Evolutionary conservation across 2,888 invertebrate genomes (phyloP).

Genomic region (Zaprionus obscuricornis): DNA sequence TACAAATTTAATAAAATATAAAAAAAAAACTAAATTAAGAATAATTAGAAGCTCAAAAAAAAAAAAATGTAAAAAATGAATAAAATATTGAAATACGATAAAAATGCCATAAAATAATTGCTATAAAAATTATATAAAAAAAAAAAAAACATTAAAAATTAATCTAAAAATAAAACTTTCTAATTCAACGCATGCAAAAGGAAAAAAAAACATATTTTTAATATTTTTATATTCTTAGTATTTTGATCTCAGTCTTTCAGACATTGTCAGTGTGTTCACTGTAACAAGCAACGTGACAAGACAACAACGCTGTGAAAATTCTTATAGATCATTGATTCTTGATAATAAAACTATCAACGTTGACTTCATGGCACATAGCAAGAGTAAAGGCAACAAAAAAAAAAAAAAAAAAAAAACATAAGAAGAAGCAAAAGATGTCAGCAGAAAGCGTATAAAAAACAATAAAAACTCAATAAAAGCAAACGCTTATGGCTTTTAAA

Average conservation of each 20-base stretch:
- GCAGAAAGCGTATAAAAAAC: slow-evolving; percentile 64
- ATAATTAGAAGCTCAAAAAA: too few relatives aligned
- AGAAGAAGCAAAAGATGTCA: slow-evolving; percentile 7
- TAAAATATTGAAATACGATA: too few relatives aligned
- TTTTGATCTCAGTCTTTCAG: neutral
- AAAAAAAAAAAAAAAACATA: slow-evolving; percentile 1
- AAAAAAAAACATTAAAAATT: too few relatives aligned
- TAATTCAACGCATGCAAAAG: too few relatives aligned
- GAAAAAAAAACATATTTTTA: too few relatives aligned
- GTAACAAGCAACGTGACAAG: slow-evolving; percentile 46
- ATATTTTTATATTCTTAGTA: too few relatives aligned
- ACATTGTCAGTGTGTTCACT: slow-evolving; percentile 27
- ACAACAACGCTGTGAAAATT: slow-evolving; percentile 32
- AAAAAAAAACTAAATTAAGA: too few relatives aligned
- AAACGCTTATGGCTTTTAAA: slow-evolving; percentile 73
- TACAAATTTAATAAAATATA: too few relatives aligned
- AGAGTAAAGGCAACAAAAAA: slow-evolving; percentile 6
- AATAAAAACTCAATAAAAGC: slow-evolving; percentile 77
- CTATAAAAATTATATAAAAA: too few relatives aligned
- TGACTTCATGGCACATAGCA: slow-evolving; percentile 21
- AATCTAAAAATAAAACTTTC: too few relatives aligned
- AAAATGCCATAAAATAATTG: too few relatives aligned
- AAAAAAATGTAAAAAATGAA: too few relatives aligned
- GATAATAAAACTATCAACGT: slow-evolving; percentile 73
- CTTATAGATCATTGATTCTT: slow-evolving; percentile 72